Conservation (phyloP, 2,113 vertebrate species). For the Eupsittula cactorum region DNA sequence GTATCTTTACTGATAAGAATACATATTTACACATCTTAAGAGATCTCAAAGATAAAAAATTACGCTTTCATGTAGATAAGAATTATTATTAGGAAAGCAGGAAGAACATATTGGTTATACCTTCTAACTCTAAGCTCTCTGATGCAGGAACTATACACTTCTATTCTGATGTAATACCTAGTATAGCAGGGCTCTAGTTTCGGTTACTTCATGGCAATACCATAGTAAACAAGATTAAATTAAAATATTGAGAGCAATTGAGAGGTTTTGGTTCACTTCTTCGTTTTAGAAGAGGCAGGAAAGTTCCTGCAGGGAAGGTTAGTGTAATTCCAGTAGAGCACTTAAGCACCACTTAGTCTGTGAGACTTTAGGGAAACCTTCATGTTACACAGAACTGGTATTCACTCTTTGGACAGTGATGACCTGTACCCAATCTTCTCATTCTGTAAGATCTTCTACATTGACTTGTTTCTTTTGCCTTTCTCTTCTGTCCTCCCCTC, state of each 20-base stretch:
- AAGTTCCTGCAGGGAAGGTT: background rate
- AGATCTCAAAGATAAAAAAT: background rate
- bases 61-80: background rate
- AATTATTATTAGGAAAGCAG: background rate
- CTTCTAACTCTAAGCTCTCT: background rate
- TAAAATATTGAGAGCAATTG: background rate
- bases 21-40: background rate
- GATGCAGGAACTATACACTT: background rate
- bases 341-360: background rate
- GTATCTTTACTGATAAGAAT: background rate
- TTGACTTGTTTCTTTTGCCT: background rate
- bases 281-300: background rate
- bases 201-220: background rate
- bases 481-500: background rate
- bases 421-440: background rate
- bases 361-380: background rate
- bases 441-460: background rate
- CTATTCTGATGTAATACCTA: background rate
- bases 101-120: background rate
- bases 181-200: background rate
- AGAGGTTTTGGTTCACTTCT: background rate
- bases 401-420: background rate
- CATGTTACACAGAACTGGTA: background rate
- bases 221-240: background rate
- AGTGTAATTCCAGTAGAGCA: background rate